phyloP scores from a whole-genome alignment of 2,888 invertebrate species.

The Zonitis immaculata region DNA sequence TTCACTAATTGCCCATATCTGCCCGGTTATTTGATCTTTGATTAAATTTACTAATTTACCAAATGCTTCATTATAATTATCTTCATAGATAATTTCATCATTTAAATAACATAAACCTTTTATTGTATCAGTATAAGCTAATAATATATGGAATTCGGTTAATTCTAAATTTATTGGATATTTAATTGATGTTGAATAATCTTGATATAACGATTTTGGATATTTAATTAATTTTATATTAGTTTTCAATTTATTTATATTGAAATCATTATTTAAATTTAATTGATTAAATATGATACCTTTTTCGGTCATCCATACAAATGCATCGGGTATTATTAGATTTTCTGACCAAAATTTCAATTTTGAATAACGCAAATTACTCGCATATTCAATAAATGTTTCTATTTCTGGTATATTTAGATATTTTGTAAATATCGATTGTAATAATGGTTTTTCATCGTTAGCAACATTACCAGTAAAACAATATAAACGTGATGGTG shows the following conservation, averaged over 20 bases:
- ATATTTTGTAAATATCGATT: slow-evolving; percentile 74
- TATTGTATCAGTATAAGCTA: slow-evolving; percentile 78
- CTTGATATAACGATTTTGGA: slow-evolving; percentile 43
- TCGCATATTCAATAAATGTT: slow-evolving; percentile 66
- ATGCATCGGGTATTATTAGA: slow-evolving; percentile 65
- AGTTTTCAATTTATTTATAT: slow-evolving; percentile 51
- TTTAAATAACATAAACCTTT: slow-evolving; percentile 81
- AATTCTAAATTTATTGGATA: slow-evolving; percentile 71
- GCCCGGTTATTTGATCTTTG: slow-evolving; percentile 70
- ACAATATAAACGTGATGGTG: slow-evolving; percentile 79
- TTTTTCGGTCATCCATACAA: slow-evolving; percentile 84
- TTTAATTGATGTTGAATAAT: slow-evolving; percentile 39
- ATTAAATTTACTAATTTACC: slow-evolving; percentile 76
- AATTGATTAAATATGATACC: slow-evolving; percentile 78
- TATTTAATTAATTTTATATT: slow-evolving; percentile 48
- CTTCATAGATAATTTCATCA: slow-evolving; percentile 81
- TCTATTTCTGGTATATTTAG: slow-evolving; percentile 65
- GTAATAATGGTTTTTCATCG: slow-evolving; percentile 76
- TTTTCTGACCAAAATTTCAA: slow-evolving; percentile 72
- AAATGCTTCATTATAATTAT: slow-evolving; percentile 72
- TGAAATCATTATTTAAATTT: slow-evolving; percentile 51
- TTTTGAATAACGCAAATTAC: slow-evolving; percentile 64
- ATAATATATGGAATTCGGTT: slow-evolving; percentile 85
- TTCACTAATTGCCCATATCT: slow-evolving; percentile 84
- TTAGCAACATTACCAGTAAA: slow-evolving; percentile 73